Conservation (phyloP, 1,140 invertebrate species). For the Bombus impatiens region DNA sequence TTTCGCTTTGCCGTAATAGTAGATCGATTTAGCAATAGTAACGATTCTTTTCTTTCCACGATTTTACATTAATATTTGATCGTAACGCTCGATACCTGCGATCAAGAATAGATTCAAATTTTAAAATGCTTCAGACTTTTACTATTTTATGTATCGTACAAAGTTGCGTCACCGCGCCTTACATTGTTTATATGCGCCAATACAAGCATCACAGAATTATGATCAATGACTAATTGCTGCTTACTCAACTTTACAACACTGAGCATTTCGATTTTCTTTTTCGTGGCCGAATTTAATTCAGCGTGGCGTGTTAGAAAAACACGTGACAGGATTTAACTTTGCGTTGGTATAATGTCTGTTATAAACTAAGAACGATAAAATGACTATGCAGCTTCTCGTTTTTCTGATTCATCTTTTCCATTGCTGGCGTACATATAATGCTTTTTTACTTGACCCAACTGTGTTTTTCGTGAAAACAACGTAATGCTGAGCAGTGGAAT, state of each 20-base stretch:
- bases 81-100: neutral
- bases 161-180: neutral
- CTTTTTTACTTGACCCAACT: neutral
- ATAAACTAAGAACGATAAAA: constrained; percentile 9
- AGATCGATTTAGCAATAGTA: neutral
- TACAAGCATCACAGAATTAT: neutral
- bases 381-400: neutral
- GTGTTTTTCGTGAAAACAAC: neutral
- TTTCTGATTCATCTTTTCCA: neutral
- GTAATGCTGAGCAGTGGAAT: neutral
- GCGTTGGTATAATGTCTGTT: neutral
- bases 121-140: neutral
- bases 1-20: neutral
- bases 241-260: neutral
- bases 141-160: neutral
- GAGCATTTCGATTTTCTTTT: neutral
- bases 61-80: neutral
- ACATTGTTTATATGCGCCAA: neutral
- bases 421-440: neutral
- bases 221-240: neutral
- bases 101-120: neutral
- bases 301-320: neutral
- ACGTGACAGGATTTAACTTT: constrained; percentile 19
- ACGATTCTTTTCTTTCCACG: neutral
- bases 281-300: neutral